Evolutionary conservation across 2,113 vertebrate genomes (phyloP), one percentile per base, ranked within the genome.

Genomic region (Odontesthes bonariensis): DNA sequence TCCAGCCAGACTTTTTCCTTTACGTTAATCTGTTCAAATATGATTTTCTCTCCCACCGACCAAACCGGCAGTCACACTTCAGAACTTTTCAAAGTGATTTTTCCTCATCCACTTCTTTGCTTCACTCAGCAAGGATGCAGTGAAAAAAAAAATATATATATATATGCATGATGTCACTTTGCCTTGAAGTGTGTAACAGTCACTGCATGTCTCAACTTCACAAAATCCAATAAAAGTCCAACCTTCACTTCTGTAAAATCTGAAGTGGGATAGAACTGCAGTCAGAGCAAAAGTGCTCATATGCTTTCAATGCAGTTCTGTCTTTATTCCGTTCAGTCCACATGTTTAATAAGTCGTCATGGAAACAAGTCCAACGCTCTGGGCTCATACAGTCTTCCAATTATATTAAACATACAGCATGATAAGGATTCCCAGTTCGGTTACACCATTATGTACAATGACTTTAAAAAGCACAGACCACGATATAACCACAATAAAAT

Each of bases 101-200:
- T 77, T 64, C 58, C 53, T 78, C 46, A 47, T 65, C 46, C 22
- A 32, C 46, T 12, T 61, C 62, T 47, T 12, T 33, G 54, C 46
- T 55, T 63, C 51, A 73, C 60, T 46, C 49, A 46, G 67, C 33
- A 73, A 78, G 67, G 55, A 52, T 5, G 31, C 31, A 52, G 51
- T 33, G 22, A 77, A 19, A 12, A 56, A 69, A 75, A 63, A 66
- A n/a, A n/a, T n/a, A n/a, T n/a, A n/a, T n/a, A n/a, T n/a, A n/a
- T n/a, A n/a, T 13, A 59, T 46, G 66, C 71, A 87, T 79, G 79
- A 77, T 84, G 73, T 82, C 65, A 84, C 73, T 69, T 68, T 3
- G 3, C 65, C 73, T 44, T 22, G 3, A 64, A 65, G 67, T 68
- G 33, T 19, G 84, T 33, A 88, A 86, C 79, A 56, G 49, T 69